phyloP scores from a whole-genome alignment of 2,888 invertebrate genomes.

The Rotaria macrura region DNA sequence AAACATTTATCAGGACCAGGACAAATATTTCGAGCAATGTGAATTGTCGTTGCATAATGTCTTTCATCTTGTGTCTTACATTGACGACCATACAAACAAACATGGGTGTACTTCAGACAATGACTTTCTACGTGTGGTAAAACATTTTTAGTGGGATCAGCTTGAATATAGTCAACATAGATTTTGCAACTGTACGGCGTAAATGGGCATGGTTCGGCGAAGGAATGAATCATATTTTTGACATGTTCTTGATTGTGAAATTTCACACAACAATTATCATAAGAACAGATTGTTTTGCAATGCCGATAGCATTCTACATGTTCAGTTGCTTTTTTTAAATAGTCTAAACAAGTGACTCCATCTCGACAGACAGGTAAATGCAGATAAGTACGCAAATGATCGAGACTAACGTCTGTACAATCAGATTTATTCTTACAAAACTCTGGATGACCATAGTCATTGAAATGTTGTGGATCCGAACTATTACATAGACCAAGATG shows the following conservation, averaged over 20 bases:
- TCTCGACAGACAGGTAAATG: not conserved
- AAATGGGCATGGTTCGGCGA: not conserved
- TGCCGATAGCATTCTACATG: not conserved
- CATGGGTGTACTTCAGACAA: not conserved
- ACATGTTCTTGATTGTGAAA: not conserved
- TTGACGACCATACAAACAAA: not conserved
- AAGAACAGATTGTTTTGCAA: not conserved
- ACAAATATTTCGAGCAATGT: not conserved
- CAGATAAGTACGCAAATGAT: not conserved
- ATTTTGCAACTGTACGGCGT: not conserved
- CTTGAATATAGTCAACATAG: not conserved
- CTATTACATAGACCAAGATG: not conserved
- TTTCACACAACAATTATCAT: not conserved
- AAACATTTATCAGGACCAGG: not conserved
- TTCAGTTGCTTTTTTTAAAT: not conserved
- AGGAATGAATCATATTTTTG: not conserved
- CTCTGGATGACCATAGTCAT: not conserved
- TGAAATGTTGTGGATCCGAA: not conserved
- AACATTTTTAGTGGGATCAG: not conserved
- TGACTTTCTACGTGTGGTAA: not conserved
- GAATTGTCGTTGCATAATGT: not conserved
- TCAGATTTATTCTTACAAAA: not conserved
- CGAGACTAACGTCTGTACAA: not conserved
- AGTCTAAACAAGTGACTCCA: not conserved
- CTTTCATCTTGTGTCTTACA: not conserved